phyloP scores from a whole-genome alignment of 2,888 invertebrate genomes.

The Tenodera sinensis region DNA sequence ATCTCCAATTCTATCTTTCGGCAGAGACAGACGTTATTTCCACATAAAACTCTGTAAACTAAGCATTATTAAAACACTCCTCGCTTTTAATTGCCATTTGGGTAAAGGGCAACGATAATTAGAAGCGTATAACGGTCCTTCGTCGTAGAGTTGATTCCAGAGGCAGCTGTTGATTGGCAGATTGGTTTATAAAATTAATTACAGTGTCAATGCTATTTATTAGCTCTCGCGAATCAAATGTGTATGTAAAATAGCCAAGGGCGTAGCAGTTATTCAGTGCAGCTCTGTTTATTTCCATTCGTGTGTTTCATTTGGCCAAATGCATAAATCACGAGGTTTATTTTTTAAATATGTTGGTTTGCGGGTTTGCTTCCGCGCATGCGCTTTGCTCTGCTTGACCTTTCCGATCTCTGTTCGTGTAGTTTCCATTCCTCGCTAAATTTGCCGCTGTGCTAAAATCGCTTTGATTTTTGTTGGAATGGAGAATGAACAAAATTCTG shows the following conservation, averaged over 20 bases:
- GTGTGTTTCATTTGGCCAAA: not conserved
- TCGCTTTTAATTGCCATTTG: too few species aligned
- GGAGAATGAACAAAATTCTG: too few species aligned
- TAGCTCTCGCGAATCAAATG: not conserved
- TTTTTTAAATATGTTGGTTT: not conserved
- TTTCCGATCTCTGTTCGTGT: not conserved
- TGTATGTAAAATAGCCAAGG: not conserved
- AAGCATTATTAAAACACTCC: too few species aligned
- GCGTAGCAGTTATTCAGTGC: not conserved
- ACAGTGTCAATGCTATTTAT: not conserved
- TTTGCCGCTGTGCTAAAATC: not conserved
- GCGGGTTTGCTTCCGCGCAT: not conserved
- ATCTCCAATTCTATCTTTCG: too few species aligned
- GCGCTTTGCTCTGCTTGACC: not conserved
- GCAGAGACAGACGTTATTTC: too few species aligned
- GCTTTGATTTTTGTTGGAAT: too few species aligned
- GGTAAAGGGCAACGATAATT: too few species aligned
- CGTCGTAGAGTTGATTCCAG: too few species aligned
- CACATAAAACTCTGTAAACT: too few species aligned
- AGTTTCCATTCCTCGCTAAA: not conserved
- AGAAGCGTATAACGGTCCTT: too few species aligned
- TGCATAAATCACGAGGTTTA: not conserved
- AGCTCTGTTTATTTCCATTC: not conserved
- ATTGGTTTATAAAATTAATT: too few species aligned
- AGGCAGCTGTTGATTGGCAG: too few species aligned